Conservation (phyloP, 2,888 invertebrate species). For the Acanthococcus lagerstroemiae region DNA sequence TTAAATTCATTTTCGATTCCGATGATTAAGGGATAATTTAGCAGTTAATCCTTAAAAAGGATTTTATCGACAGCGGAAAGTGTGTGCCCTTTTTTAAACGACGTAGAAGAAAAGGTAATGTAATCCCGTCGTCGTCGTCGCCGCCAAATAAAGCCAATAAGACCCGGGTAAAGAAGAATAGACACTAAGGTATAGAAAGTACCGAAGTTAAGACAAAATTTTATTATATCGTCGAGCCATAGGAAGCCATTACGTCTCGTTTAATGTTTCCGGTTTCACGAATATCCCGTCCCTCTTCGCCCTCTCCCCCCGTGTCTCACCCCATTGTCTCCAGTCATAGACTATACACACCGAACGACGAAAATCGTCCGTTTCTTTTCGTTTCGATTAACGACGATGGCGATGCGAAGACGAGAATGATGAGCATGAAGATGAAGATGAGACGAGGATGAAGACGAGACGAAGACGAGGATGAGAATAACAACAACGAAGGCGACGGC, state of each 20-base stretch:
- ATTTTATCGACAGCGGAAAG: constrained; percentile 4
- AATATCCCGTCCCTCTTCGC: constrained; percentile 4
- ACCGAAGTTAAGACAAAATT: no score
- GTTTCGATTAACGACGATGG: not conserved
- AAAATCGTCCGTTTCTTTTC: not conserved
- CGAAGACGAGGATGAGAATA: not conserved
- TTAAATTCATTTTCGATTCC: constrained; percentile 20
- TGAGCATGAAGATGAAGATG: not conserved
- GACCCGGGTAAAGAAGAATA: no score
- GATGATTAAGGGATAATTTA: constrained; percentile 19
- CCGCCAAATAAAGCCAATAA: not conserved
- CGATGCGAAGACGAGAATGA: not conserved
- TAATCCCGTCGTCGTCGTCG: no score
- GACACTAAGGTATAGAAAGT: no score
- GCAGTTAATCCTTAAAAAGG: constrained; percentile 12
- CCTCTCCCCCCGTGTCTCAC: no score
- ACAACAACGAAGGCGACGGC: no score
- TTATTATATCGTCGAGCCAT: constrained; percentile 17
- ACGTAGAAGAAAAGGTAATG: not conserved
- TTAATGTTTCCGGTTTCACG: constrained; percentile 20
- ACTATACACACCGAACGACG: not conserved
- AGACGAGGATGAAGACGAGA: not conserved
- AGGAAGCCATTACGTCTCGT: constrained; percentile 21
- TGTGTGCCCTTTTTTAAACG: not conserved
- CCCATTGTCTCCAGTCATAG: no score